Evolutionary conservation across 1,140 invertebrate genomes (phyloP).

Genomic region (Orchestia grillus): DNA sequence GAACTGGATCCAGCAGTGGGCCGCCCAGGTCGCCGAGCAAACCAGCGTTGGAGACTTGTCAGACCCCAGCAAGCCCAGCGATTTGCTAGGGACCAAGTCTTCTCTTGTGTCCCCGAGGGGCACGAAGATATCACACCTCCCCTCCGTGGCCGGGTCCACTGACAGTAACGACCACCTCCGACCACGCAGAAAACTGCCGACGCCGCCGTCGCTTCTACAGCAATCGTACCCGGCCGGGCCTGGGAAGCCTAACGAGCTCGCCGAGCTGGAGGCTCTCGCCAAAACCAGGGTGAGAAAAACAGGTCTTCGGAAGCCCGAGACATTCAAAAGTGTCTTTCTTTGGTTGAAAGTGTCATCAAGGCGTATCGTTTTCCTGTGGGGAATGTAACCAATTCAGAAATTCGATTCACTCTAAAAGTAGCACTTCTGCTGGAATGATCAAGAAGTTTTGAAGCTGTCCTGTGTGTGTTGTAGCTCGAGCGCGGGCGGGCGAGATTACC

Average conservation of each 20-base stretch:
- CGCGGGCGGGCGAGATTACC: too few relatives aligned
- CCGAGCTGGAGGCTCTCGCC: conserved; percentile 70
- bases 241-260: conserved; percentile 60
- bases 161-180: conserved; percentile 69
- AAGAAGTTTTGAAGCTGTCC: too few relatives aligned
- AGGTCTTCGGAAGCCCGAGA: too few relatives aligned
- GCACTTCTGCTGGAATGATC: too few relatives aligned
- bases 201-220: conserved; percentile 62
- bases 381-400: too few relatives aligned
- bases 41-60: conserved; percentile 57
- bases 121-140: conserved; percentile 54
- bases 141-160: conserved; percentile 60
- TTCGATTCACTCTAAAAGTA: too few relatives aligned
- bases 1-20: conserved; percentile 76
- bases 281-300: conserved; percentile 60
- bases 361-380: too few relatives aligned
- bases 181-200: conserved; percentile 71
- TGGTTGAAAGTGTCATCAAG: too few relatives aligned
- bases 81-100: neutral
- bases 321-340: too few relatives aligned
- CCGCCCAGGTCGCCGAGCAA: conserved; percentile 74
- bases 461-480: too few relatives aligned
- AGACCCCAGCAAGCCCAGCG: conserved; percentile 19
- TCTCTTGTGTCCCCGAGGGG: conserved; percentile 54
- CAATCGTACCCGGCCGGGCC: conserved; percentile 58